A percentile compares a stretch with the other conserved stretches of the same genome.
These are phyloP conservation scores for Lichenostomus cassidix DNA, from an alignment of 2,113 vertebrate species.

Conservation along the genomic window DNA sequence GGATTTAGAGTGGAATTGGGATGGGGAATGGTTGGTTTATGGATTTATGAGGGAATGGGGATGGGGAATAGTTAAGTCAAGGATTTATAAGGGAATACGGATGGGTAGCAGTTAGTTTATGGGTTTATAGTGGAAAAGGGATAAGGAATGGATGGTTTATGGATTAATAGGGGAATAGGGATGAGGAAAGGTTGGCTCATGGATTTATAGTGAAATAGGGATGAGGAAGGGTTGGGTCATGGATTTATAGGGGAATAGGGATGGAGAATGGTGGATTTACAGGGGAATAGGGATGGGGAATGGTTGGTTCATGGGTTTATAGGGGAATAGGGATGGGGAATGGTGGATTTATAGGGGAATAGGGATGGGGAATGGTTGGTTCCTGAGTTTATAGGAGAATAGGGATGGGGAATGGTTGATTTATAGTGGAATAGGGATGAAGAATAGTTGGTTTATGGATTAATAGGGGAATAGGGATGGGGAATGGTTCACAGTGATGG, in stretches of 20 bases:
- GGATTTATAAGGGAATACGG: not conserved
- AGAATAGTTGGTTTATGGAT: not conserved
- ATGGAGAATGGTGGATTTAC: not conserved
- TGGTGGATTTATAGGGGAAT: accelerated
- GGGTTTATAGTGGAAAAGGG: not conserved
- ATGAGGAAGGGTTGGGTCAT: not conserved
- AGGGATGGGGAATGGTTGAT: too few relatives aligned
- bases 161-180: not conserved
- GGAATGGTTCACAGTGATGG: not conserved
- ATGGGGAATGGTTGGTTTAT: not conserved
- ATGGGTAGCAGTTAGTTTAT: not conserved
- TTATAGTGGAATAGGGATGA: accelerated
- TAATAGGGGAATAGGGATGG: not conserved
- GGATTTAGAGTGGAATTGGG: not conserved
- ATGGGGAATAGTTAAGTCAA: not conserved
- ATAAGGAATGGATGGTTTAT: not conserved
- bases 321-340: not conserved
- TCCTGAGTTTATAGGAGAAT: accelerated
- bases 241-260: not conserved
- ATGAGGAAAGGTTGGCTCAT: not conserved
- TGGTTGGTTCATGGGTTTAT: not conserved
- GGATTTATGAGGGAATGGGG: not conserved
- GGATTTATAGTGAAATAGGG: not conserved
- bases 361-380: not conserved
- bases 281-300: not conserved